Percentiles rank a stretch among this genome's conserved stretches.
These are phyloP conservation scores for Hoplostethus mediterraneus DNA, from an alignment of 2,797 vertebrate species.

Conservation along the genomic window DNA sequence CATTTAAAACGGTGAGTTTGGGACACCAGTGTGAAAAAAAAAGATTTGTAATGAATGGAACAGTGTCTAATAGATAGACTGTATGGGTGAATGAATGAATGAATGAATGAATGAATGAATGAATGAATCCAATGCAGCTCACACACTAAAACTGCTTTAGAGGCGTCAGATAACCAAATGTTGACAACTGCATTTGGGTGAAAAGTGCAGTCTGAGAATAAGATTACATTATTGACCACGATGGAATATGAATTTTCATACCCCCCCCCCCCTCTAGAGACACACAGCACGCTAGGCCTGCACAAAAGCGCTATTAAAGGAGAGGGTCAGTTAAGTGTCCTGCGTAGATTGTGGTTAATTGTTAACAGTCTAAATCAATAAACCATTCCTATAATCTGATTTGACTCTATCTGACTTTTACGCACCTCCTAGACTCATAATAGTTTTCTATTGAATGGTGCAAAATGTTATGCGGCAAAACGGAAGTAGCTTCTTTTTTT, in stretches of 20 bases:
- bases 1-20: not conserved
- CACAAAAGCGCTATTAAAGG: too few species aligned
- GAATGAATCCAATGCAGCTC: not conserved
- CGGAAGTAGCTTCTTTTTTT: too few species aligned
- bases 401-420: too few species aligned
- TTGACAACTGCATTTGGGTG: not conserved
- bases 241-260: too few species aligned
- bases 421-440: too few species aligned
- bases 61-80: not conserved
- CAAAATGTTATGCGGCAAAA: not conserved
- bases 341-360: not conserved
- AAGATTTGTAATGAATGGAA: not conserved
- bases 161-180: not conserved
- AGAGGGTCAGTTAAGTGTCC: not conserved
- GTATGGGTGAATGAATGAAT: not conserved
- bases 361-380: constrained; percentile 12
- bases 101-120: not conserved
- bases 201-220: not conserved
- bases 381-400: not conserved
- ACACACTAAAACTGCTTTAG: not conserved
- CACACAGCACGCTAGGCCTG: too few species aligned
- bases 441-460: not conserved
- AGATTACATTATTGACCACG: not conserved
- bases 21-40: not conserved
- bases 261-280: too few species aligned